Evolutionary conservation across 2,888 invertebrate species (phyloP).

Genomic region (Tricholauxania praeusta): DNA sequence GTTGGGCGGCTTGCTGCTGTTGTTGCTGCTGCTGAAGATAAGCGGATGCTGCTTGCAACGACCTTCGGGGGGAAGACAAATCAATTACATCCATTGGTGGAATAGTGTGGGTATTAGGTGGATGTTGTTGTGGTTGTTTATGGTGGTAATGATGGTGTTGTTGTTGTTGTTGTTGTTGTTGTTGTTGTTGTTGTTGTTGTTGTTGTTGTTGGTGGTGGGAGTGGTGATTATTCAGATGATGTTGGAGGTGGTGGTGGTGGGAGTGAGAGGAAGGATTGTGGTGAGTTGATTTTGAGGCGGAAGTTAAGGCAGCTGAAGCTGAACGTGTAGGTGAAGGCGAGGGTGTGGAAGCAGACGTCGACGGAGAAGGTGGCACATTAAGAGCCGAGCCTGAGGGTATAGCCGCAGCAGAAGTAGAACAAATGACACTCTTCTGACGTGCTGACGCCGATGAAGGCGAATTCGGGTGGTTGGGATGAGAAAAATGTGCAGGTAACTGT

Average conservation of each 20-base stretch:
- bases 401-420: conserved; percentile 58
- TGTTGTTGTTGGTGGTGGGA: conserved; percentile 51
- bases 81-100: conserved; percentile 69
- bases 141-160: conserved; percentile 40
- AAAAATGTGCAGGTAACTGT: conserved; percentile 58
- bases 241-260: conserved; percentile 46
- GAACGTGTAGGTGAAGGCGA: conserved; percentile 53
- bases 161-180: conserved; percentile 33
- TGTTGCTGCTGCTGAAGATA: conserved; percentile 59
- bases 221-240: conserved; percentile 53
- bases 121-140: conserved; percentile 45
- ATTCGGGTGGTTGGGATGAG: conserved; percentile 48
- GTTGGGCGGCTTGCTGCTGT: conserved; percentile 49
- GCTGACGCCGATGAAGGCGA: conserved; percentile 44
- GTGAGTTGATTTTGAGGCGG: conserved; percentile 13
- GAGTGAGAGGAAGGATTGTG: conserved; percentile 1
- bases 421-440: conserved; percentile 66
- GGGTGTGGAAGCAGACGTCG: conserved; percentile 46
- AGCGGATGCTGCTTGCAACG: conserved; percentile 60
- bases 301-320: conserved; percentile 21
- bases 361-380: conserved; percentile 45
- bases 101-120: conserved; percentile 47
- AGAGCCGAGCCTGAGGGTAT: conserved; percentile 10
- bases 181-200: conserved; percentile 43
- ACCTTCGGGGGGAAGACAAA: conserved; percentile 70